Evolutionary conservation across 2,113 vertebrate genomes (phyloP).

Genomic region (Ammodytes marinus): DNA sequence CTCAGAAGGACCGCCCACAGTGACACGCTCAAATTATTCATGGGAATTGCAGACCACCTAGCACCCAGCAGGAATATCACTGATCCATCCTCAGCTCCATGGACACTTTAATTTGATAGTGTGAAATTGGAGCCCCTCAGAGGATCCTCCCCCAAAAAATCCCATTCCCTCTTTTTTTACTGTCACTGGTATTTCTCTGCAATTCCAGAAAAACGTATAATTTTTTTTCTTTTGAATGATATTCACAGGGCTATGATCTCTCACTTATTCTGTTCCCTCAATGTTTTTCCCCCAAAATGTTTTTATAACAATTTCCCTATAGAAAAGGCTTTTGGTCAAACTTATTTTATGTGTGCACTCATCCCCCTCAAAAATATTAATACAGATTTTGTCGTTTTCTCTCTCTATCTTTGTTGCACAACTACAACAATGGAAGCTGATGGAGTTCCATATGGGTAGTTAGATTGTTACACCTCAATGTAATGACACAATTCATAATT

Average conservation of each 20-base stretch:
- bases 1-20: conserved; percentile 76
- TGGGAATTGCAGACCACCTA: conserved; percentile 74
- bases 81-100: conserved; percentile 75
- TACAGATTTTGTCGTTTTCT: neutral
- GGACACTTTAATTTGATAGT: conserved; percentile 78
- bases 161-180: conserved; percentile 63
- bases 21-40: conserved; percentile 82
- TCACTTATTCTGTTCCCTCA: conserved; percentile 8
- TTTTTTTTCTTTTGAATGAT: conserved; percentile 46
- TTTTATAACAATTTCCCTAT: neutral
- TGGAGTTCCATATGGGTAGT: neutral
- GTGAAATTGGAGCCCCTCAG: conserved; percentile 73
- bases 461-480: neutral
- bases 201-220: conserved; percentile 52
- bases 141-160: conserved; percentile 70
- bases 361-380: conserved; percentile 10
- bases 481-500: conserved; percentile 12
- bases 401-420: conserved; percentile 1
- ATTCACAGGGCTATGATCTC: conserved; percentile 45
- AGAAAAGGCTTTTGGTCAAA: neutral
- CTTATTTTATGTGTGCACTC: conserved; percentile 2
- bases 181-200: conserved; percentile 39
- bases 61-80: conserved; percentile 76
- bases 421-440: conserved; percentile 8
- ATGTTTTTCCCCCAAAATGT: neutral